These are phyloP conservation scores for Sminthopsis crassicaudata DNA, from an alignment of 2,113 vertebrate species.

Conservation along the genomic window DNA sequence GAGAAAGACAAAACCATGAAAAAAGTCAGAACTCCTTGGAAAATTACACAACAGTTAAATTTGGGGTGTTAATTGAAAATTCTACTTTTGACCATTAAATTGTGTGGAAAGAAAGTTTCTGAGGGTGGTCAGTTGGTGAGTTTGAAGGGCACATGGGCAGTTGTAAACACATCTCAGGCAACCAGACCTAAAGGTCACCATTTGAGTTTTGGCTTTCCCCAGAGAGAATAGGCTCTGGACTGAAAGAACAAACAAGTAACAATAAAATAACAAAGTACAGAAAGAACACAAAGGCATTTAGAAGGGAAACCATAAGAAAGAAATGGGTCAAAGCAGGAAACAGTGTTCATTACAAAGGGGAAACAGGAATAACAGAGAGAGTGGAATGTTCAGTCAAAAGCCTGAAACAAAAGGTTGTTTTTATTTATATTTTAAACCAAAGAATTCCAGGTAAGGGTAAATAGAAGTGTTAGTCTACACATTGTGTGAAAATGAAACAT, in stretches of 20 bases:
- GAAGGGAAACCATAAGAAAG: slow-evolving; percentile 46
- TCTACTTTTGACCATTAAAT: slow-evolving; percentile 3
- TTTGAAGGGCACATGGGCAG: not conserved
- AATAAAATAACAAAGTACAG: slow-evolving; percentile 54
- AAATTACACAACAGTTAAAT: not conserved
- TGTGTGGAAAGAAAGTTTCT: not conserved
- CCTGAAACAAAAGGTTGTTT: not conserved
- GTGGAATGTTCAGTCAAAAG: not conserved
- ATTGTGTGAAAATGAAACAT: slow-evolving; percentile 47
- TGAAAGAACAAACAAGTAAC: slow-evolving; percentile 64
- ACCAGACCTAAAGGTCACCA: not conserved
- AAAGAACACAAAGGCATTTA: slow-evolving; percentile 47
- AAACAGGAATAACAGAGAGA: not conserved
- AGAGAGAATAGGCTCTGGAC: slow-evolving; percentile 39
- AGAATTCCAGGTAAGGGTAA: not conserved
- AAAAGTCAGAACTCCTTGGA: not conserved
- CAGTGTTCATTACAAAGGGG: slow-evolving; percentile 1
- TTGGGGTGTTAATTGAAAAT: not conserved
- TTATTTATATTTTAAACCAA: slow-evolving; percentile 27
- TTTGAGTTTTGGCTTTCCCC: slow-evolving; percentile 45
- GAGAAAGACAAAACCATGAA: slow-evolving; percentile 13
- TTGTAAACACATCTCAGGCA: slow-evolving; percentile 38
- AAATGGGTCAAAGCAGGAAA: slow-evolving; percentile 51
- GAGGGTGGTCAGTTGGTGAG: not conserved
- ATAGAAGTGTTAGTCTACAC: not conserved